Evolutionary conservation across 2,888 invertebrate genomes (phyloP).

Genomic region (Troglohyphantes excavatus): DNA sequence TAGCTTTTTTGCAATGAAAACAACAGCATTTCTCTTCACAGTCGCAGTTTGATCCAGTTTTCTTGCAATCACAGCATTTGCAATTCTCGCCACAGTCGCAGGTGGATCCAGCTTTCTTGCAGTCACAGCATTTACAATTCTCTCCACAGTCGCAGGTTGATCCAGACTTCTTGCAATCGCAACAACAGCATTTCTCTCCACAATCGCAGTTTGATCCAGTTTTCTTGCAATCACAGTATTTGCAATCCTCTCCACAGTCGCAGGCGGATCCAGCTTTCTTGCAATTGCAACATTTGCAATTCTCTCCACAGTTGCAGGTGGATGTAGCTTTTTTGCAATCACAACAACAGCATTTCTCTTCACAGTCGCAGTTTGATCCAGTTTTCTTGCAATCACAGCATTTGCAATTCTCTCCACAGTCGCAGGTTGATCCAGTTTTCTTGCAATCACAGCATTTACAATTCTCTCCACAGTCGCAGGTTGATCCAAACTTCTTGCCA

Average conservation of each 20-base stretch:
- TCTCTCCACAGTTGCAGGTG: neutral
- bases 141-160: slow-evolving; percentile 15
- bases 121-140: neutral
- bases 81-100: no score
- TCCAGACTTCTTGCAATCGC: no score
- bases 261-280: neutral
- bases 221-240: neutral
- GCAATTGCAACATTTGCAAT: slow-evolving; percentile 21
- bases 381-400: slow-evolving; percentile 10
- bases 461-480: neutral
- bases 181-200: no score
- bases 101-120: neutral
- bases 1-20: neutral
- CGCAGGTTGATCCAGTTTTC: neutral
- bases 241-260: neutral
- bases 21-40: neutral
- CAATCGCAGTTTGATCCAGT: no score
- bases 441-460: slow-evolving; percentile 1
- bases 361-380: neutral
- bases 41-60: neutral
- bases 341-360: neutral
- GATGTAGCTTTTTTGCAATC: neutral
- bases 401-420: slow-evolving; percentile 7
- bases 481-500: neutral
- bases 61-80: no score